These are phyloP conservation scores for Polydrusus cervinus DNA, from an alignment of 2,888 invertebrate species.

Conservation along the genomic window DNA sequence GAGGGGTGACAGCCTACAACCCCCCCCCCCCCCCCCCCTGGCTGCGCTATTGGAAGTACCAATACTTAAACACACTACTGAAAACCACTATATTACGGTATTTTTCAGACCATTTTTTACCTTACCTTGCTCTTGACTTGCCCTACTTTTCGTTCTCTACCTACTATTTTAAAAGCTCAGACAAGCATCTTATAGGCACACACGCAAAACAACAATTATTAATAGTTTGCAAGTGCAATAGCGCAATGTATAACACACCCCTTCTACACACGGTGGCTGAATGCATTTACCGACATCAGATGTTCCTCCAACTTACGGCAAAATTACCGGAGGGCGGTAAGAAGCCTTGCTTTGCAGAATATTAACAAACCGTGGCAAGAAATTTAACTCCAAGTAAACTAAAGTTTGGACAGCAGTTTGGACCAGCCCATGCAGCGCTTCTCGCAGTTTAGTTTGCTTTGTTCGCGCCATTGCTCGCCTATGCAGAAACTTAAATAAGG, in stretches of 20 bases:
- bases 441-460: conserved; percentile 19
- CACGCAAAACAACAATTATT: too few species aligned
- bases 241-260: not conserved
- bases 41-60: too few species aligned
- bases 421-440: conserved; percentile 35
- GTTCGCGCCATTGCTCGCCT: conserved; percentile 29
- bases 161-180: too few species aligned
- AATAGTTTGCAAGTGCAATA: too few species aligned
- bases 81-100: too few species aligned
- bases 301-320: conserved; percentile 19
- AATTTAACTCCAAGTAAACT: conserved; percentile 41
- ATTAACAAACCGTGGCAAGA: conserved; percentile 44
- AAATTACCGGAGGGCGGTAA: conserved; percentile 15
- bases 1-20: too few species aligned
- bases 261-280: conserved; percentile 11
- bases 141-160: too few species aligned
- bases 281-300: conserved; percentile 24
- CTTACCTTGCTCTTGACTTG: too few species aligned
- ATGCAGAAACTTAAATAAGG: conserved; percentile 38
- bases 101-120: too few species aligned
- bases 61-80: too few species aligned
- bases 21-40: too few species aligned
- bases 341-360: conserved; percentile 37
- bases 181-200: too few species aligned
- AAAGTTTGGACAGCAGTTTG: conserved; percentile 33